Conservation (phyloP, 2,113 vertebrate genomes). For the Tragelaphus buxtoni region DNA sequence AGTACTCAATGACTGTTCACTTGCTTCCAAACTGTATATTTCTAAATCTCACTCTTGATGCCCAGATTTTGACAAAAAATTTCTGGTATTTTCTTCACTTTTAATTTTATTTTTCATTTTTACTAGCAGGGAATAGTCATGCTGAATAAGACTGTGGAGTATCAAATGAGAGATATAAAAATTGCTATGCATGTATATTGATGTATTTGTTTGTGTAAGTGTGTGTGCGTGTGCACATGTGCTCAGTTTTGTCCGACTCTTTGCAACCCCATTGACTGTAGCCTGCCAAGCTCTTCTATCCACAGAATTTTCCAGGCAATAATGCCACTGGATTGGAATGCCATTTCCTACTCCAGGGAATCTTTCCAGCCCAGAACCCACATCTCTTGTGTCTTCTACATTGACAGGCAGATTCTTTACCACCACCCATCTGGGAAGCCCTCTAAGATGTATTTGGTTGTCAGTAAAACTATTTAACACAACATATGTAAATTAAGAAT, state of each 20-base stretch:
- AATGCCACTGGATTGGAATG: not conserved
- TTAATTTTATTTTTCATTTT: not conserved
- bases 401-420: not conserved
- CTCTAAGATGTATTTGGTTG: not conserved
- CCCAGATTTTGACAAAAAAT: not conserved
- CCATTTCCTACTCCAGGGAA: not conserved
- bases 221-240: fast-evolving
- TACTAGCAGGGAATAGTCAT: not conserved
- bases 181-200: not conserved
- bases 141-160: not conserved
- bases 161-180: not conserved
- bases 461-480: not conserved
- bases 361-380: fast-evolving
- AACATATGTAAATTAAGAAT: not conserved
- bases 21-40: not conserved
- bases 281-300: not conserved
- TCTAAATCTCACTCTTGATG: not conserved
- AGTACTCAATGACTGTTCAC: not conserved
- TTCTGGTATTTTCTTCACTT: not conserved
- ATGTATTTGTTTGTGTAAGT: not conserved
- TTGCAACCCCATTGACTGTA: not conserved
- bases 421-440: not conserved
- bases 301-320: not conserved
- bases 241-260: not conserved
- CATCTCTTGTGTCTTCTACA: not conserved